These are phyloP conservation scores for Galerucella calmariensis DNA, from an alignment of 2,888 invertebrate species.

Conservation along the genomic window DNA sequence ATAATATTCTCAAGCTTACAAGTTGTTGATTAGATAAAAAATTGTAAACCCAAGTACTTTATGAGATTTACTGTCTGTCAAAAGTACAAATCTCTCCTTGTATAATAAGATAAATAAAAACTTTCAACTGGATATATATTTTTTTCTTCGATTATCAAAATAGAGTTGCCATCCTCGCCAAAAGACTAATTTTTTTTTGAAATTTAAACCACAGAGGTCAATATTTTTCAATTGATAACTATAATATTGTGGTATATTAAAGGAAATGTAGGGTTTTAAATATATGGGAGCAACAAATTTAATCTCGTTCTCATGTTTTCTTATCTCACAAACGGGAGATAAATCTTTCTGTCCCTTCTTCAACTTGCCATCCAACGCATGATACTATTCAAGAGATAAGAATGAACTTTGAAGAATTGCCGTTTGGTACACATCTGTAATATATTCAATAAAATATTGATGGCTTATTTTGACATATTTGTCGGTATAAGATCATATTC, in stretches of 20 bases:
- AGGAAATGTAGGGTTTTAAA: neutral
- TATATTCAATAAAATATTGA: constrained; percentile 1
- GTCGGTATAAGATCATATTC: neutral
- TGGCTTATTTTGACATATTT: neutral
- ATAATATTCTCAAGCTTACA: constrained; percentile 9
- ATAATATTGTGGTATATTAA: constrained; percentile 4
- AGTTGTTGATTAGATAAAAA: constrained; percentile 10
- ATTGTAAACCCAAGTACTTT: neutral
- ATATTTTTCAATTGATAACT: neutral
- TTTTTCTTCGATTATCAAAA: neutral
- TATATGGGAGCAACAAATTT: neutral
- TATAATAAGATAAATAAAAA: neutral
- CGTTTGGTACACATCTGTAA: neutral
- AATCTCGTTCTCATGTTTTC: constrained; percentile 4
- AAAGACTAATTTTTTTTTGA: neutral
- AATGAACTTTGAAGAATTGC: neutral
- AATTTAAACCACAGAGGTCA: constrained; percentile 7
- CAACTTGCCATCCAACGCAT: neutral
- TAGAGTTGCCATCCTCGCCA: neutral
- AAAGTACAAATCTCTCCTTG: neutral
- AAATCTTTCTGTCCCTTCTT: neutral
- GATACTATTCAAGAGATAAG: neutral
- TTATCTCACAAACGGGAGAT: neutral
- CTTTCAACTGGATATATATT: neutral
- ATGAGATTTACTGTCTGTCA: neutral